phyloP scores from a whole-genome alignment of 2,888 invertebrate species.

The Chloroclysta siterata region DNA sequence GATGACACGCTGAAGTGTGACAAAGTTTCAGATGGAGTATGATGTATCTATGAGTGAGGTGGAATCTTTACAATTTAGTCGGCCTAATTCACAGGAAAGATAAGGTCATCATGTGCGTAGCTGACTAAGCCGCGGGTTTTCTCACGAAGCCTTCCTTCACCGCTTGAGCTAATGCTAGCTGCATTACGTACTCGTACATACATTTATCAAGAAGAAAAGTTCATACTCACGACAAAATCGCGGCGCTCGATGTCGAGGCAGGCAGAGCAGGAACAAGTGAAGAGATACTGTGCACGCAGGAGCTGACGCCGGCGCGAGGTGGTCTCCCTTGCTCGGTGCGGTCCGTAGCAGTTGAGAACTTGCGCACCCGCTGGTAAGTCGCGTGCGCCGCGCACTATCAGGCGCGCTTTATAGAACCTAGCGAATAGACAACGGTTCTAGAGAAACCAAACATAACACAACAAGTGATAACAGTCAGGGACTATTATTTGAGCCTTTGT shows the following conservation, averaged over 20 bases:
- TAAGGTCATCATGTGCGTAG: too few species aligned
- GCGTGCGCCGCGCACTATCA: conserved; percentile 89
- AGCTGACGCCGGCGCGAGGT: conserved; percentile 85
- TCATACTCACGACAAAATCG: conserved; percentile 69
- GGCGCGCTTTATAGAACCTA: conserved; percentile 89
- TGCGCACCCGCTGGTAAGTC: conserved; percentile 88
- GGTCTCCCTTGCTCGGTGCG: conserved; percentile 88
- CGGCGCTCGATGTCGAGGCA: conserved; percentile 80
- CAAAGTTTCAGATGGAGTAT: too few species aligned
- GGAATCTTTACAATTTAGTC: too few species aligned
- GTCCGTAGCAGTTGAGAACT: conserved; percentile 94
- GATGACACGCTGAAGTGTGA: too few species aligned
- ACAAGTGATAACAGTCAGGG: background rate
- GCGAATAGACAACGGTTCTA: conserved; percentile 32
- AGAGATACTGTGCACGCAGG: conserved; percentile 90
- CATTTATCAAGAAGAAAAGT: too few species aligned
- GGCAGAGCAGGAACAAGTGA: conserved; percentile 90
- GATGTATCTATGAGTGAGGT: too few species aligned
- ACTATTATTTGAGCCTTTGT: too few species aligned
- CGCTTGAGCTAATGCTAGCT: too few species aligned
- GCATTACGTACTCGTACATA: too few species aligned
- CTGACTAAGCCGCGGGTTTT: too few species aligned
- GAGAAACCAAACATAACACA: background rate
- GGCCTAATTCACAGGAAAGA: too few species aligned
- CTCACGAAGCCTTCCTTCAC: too few species aligned